phyloP scores from a whole-genome alignment of 2,888 invertebrate genomes.

The Ectemnius continuus region DNA sequence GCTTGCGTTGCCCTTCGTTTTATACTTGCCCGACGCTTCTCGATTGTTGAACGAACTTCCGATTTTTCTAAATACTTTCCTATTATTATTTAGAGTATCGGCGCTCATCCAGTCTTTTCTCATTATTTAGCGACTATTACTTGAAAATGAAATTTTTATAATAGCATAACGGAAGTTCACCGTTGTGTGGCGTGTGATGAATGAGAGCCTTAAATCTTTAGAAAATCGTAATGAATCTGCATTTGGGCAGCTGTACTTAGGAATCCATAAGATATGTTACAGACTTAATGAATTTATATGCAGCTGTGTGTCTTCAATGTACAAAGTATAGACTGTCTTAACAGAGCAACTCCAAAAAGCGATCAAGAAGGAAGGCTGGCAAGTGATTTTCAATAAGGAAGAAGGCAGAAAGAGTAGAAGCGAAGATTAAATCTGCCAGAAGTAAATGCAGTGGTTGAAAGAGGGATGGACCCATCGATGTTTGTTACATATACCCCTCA shows the following conservation, averaged over 20 bases:
- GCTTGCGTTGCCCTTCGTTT: background rate
- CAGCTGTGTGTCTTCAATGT: background rate
- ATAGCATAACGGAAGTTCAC: no score
- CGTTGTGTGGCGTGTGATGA: no score
- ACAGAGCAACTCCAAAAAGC: slow-evolving; percentile 8
- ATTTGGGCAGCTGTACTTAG: slow-evolving; percentile 18
- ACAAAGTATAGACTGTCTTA: no score
- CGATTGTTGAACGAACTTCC: no score
- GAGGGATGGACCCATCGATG: slow-evolving; percentile 85
- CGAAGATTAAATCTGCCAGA: slow-evolving; percentile 47
- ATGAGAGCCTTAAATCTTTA: no score
- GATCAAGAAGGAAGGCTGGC: slow-evolving; percentile 19
- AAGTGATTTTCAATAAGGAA: slow-evolving; percentile 29
- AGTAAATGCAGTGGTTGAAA: slow-evolving; percentile 75
- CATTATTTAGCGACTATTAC: no score
- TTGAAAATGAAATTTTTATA: no score
- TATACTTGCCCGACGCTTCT: background rate
- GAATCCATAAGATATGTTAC: slow-evolving; percentile 47
- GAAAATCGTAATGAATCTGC: no score
- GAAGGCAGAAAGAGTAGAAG: slow-evolving; percentile 40
- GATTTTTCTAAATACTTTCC: no score
- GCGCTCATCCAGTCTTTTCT: no score
- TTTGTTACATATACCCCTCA: slow-evolving; percentile 83
- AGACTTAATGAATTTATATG: slow-evolving; percentile 26
- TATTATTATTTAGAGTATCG: no score